Percentiles rank a stretch among this genome's conserved stretches.
Evolutionary conservation across 2,113 vertebrate genomes (phyloP).

Genomic region (Triplophysa tibetana): DNA sequence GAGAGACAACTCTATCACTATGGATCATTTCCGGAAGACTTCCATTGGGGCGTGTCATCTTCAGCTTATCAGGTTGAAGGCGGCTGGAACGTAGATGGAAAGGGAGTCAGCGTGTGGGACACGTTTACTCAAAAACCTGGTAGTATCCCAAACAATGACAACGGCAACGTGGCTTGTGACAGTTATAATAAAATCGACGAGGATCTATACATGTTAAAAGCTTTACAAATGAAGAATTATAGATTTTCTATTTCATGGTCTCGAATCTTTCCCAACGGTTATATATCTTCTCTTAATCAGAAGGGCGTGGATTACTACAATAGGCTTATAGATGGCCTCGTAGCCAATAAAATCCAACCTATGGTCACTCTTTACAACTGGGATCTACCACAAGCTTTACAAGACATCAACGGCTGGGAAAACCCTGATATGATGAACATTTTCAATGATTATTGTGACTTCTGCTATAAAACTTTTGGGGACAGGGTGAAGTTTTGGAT

Average conservation of each 20-base stretch:
- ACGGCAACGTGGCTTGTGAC: conserved; percentile 84
- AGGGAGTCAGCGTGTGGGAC: conserved; percentile 93
- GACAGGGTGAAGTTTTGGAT: conserved; percentile 96
- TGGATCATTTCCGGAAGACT: conserved; percentile 80
- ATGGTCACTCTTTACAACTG: conserved; percentile 90
- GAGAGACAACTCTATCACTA: conserved; percentile 84
- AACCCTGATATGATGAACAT: conserved; percentile 73
- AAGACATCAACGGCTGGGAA: conserved; percentile 85
- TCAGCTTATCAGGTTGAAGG: conserved; percentile 94
- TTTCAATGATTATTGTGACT: conserved; percentile 87
- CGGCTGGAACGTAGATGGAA: conserved; percentile 88
- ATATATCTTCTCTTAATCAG: conserved; percentile 75
- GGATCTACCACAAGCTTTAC: conserved; percentile 92
- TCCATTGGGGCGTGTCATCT: conserved; percentile 87
- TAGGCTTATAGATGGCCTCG: conserved; percentile 80
- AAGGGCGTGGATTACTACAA: conserved; percentile 88
- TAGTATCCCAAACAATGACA: conserved; percentile 72
- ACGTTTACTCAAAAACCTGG: conserved; percentile 81
- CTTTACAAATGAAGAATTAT: conserved; percentile 84
- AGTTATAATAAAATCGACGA: conserved; percentile 86
- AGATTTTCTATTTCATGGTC: conserved; percentile 94
- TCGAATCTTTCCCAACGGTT: conserved; percentile 88
- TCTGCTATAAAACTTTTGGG: conserved; percentile 89
- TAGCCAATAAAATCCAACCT: conserved; percentile 79
- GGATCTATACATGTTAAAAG: conserved; percentile 86